Conservation (phyloP, 1,140 invertebrate species). For the Caenorhabditis latens region DNA sequence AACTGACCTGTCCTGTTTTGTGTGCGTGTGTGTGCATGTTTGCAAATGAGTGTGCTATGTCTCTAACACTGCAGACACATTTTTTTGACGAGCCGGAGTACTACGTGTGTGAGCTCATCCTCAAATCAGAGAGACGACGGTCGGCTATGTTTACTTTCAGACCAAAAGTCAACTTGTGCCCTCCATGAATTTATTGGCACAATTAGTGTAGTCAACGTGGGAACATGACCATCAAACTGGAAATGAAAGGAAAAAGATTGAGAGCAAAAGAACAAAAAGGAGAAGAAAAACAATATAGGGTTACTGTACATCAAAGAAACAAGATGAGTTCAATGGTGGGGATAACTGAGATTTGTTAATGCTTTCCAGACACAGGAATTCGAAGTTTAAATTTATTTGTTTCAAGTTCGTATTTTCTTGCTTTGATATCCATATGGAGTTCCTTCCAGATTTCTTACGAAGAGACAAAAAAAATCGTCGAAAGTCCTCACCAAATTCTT, state of each 20-base stretch:
- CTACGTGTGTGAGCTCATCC: constrained; percentile 40
- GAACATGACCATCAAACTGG: constrained; percentile 20
- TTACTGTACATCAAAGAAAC: too few species aligned
- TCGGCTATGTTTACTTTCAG: constrained; percentile 42
- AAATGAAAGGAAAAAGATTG: not conserved
- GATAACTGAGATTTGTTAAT: too few species aligned
- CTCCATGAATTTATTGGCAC: constrained; percentile 9
- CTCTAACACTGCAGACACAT: constrained; percentile 12
- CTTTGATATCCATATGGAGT: too few species aligned
- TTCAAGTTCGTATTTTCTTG: too few species aligned
- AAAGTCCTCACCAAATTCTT: too few species aligned
- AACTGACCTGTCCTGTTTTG: constrained; percentile 55
- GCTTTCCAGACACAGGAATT: too few species aligned
- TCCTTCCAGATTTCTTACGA: too few species aligned
- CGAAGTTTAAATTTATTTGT: too few species aligned
- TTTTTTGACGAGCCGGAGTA: constrained; percentile 49
- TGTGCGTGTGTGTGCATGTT: constrained; percentile 46
- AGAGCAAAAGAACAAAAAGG: not conserved
- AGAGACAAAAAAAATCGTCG: too few species aligned
- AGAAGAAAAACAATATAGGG: not conserved
- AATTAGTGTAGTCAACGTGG: constrained; percentile 27
- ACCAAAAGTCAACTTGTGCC: constrained; percentile 49
- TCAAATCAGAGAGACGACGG: constrained; percentile 20
- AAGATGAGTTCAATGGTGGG: too few species aligned
- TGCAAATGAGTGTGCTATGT: constrained; percentile 36